Percentiles rank a stretch among this genome's conserved stretches.
These are phyloP conservation scores for Sciaenops ocellatus DNA, from an alignment of 2,797 vertebrate species.

Conservation along the genomic window DNA sequence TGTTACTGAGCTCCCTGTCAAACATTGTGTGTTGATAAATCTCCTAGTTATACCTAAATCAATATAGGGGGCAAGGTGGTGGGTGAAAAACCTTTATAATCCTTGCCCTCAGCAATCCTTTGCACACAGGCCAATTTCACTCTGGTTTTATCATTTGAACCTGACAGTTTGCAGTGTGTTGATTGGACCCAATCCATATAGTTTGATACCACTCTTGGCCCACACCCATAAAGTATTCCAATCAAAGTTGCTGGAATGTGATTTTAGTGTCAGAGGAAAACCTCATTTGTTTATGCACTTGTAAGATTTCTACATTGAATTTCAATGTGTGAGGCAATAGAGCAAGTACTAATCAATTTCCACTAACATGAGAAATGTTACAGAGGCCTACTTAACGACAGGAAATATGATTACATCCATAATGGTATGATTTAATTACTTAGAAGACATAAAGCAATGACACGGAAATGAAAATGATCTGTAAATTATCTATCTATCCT, in stretches of 20 bases:
- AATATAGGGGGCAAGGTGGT: conserved; percentile 80
- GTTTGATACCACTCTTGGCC: conserved; percentile 74
- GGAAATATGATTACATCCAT: conserved; percentile 46
- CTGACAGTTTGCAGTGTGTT: conserved; percentile 78
- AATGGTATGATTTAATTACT: conserved; percentile 47
- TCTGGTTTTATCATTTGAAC: conserved; percentile 83
- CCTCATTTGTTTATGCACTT: conserved; percentile 67
- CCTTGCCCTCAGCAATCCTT: conserved; percentile 83
- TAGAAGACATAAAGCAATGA: conserved; percentile 9
- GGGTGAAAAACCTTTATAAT: conserved; percentile 84
- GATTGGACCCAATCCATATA: conserved; percentile 78
- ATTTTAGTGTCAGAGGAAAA: conserved; percentile 73
- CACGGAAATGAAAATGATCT: conserved; percentile 23
- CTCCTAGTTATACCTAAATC: conserved; percentile 82
- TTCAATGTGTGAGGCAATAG: conserved; percentile 68
- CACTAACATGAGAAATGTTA: conserved; percentile 58
- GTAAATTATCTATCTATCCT: background rate
- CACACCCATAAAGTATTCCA: conserved; percentile 74
- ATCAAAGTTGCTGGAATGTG: conserved; percentile 72
- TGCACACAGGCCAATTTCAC: conserved; percentile 79
- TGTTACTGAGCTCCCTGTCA: conserved; percentile 83
- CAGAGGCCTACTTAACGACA: conserved; percentile 29
- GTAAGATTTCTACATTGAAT: conserved; percentile 62
- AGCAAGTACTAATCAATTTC: conserved; percentile 66
- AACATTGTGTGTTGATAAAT: conserved; percentile 85